phyloP scores from a whole-genome alignment of 2,888 invertebrate genomes.

The Sisyra terminalis region DNA sequence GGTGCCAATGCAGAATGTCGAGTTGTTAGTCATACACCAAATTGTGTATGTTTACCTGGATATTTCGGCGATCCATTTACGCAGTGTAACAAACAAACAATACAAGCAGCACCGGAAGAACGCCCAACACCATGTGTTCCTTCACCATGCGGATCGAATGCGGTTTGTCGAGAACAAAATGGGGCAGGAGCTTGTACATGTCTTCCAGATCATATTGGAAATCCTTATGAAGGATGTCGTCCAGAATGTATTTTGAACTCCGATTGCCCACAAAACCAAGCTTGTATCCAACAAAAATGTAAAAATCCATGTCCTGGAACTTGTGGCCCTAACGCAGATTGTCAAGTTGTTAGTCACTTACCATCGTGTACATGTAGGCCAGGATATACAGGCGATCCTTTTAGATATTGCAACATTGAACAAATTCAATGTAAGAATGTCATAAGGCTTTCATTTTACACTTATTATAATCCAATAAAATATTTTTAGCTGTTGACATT shows the following conservation, averaged over 20 bases:
- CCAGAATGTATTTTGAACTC: conserved; percentile 27
- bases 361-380: conserved; percentile 40
- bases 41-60: conserved; percentile 53
- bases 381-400: conserved; percentile 54
- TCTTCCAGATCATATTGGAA: conserved; percentile 39
- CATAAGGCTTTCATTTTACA: neutral
- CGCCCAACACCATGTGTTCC: conserved; percentile 39
- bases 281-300: conserved; percentile 34
- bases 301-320: conserved; percentile 31
- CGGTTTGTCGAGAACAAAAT: conserved; percentile 40
- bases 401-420: conserved; percentile 39
- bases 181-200: conserved; percentile 41
- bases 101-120: conserved; percentile 19
- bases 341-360: conserved; percentile 31
- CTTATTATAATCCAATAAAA: conserved; percentile 13
- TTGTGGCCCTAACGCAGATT: conserved; percentile 32
- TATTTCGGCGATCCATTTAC: conserved; percentile 24
- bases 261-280: conserved; percentile 27
- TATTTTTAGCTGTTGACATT: conserved; percentile 22
- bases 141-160: conserved; percentile 48
- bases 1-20: conserved; percentile 55
- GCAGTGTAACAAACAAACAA: conserved; percentile 15
- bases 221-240: conserved; percentile 34
- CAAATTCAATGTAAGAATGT: conserved; percentile 20
- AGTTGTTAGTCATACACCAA: conserved; percentile 61